Conservation (phyloP, 2,888 invertebrate genomes). For the Amphiduros pacificus region DNA sequence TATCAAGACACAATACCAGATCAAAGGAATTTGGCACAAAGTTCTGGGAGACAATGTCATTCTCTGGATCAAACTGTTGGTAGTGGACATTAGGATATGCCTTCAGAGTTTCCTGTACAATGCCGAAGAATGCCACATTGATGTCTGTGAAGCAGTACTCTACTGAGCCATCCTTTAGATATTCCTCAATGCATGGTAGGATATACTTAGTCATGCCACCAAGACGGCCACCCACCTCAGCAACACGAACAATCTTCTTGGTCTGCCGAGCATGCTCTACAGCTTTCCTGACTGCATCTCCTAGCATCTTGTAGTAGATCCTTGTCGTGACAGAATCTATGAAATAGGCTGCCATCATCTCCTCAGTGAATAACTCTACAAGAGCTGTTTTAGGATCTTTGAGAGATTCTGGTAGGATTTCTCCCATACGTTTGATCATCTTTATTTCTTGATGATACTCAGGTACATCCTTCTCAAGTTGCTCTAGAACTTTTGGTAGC, state of each 20-base stretch:
- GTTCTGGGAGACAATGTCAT: constrained; percentile 4
- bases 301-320: constrained; percentile 12
- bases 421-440: constrained; percentile 15
- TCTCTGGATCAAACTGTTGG: constrained; percentile 14
- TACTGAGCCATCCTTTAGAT: constrained; percentile 7
- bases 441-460: constrained; percentile 7
- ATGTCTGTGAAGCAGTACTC: constrained; percentile 19
- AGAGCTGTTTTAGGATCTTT: constrained; percentile 14
- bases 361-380: constrained; percentile 14
- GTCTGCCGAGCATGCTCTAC: constrained; percentile 6
- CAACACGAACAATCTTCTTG: constrained; percentile 12
- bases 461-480: background rate
- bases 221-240: constrained; percentile 19
- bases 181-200: constrained; percentile 3
- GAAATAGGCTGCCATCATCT: constrained; percentile 16
- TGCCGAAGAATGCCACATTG: constrained; percentile 15
- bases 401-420: constrained; percentile 5
- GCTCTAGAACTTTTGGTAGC: no score
- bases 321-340: constrained; percentile 12
- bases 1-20: constrained; percentile 14
- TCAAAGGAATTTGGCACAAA: constrained; percentile 9
- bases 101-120: constrained; percentile 8
- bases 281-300: constrained; percentile 7
- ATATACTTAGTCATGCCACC: constrained; percentile 15
- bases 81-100: constrained; percentile 10